A percentile compares a stretch with the other conserved stretches of the same genome.
phyloP scores from a whole-genome alignment of 2,888 invertebrate species.

The Athalia rosae region DNA sequence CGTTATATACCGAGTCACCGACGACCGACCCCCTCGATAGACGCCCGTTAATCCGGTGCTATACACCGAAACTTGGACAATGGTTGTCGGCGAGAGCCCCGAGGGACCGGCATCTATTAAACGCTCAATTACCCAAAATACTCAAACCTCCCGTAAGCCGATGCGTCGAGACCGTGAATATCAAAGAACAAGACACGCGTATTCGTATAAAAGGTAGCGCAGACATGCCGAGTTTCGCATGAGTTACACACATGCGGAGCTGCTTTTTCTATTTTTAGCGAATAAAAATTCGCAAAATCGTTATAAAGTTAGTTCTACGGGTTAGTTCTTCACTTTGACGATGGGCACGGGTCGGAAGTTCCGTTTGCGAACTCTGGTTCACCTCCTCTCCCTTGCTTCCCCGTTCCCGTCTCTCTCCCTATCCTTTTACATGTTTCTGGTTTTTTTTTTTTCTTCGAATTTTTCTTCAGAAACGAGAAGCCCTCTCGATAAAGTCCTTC shows the following conservation, averaged over 20 bases:
- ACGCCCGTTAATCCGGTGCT: background rate
- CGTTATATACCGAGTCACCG: background rate
- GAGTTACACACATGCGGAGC: too few relatives aligned
- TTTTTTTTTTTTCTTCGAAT: background rate
- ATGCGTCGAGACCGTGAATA: background rate
- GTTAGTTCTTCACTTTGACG: too few relatives aligned
- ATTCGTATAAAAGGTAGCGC: too few relatives aligned
- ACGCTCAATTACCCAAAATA: slow-evolving; percentile 56
- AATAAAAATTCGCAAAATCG: too few relatives aligned
- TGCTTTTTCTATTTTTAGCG: too few relatives aligned
- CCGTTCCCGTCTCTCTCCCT: too few relatives aligned
- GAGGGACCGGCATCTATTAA: slow-evolving; percentile 53
- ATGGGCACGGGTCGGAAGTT: too few relatives aligned
- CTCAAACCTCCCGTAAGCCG: slow-evolving; percentile 45
- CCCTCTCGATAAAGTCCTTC: background rate
- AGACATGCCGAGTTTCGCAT: too few relatives aligned
- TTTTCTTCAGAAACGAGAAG: background rate
- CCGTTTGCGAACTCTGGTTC: too few relatives aligned
- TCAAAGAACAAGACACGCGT: too few relatives aligned
- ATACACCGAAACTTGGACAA: slow-evolving; percentile 9
- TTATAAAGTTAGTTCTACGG: too few relatives aligned
- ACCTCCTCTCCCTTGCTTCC: too few relatives aligned
- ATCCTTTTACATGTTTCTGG: background rate
- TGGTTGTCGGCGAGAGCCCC: background rate
- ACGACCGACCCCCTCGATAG: background rate